Base-by-base conservation (phyloP, 53 echinoderm and acorn worm species). In the Luidia sarsii region DNA sequence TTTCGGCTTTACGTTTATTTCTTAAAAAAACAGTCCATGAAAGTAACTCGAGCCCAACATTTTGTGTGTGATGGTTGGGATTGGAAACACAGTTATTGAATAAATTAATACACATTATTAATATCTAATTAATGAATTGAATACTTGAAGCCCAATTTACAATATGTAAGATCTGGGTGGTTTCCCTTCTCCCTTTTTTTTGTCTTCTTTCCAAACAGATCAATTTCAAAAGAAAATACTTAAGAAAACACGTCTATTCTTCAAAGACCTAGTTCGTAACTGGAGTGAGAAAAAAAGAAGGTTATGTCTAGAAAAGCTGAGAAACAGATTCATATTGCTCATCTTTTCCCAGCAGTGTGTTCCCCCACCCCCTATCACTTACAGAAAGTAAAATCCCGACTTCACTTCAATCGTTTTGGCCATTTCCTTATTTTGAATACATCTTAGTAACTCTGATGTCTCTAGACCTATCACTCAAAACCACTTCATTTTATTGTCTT, bases 41-140 rank as follows among this genome's bases (percentile, higher is more conserved):
- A 59, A 57, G 57, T 57, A 75, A 29, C 60, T 37, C 55, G 55
- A 55, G 9, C 72, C 67, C 14, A 21, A 11, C 41, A 27, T 67
- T 7, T 64, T 64, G 21, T 64, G 18, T 14, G 38, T 64, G 18
- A n/a, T 27, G 43, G 60, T 60, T 20, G 39, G 65, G 21, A 35
- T 34, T 33, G 30, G 14, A 30, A 23, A 77, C 23, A 22, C 33
- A 39, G 41, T 33, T 46, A 32, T 61, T 77, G 3, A 77, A 77
- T 77, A 77, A 77, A 77, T 77, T 77, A 77, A 77, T 60, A 60
- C 61, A 77, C 59, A 77, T 77, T 41, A 77, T 43, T 56, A 57
- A 41, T 36, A 39, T 77, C 7, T 61, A 77, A 77, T 77, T 32
- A 41, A 59, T 31, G 45, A 28, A 45, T 72, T 77, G 77, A 77